These are phyloP conservation scores for Branchinecta lindahli DNA, from an alignment of 1,140 invertebrate genomes.

Conservation along the genomic window DNA sequence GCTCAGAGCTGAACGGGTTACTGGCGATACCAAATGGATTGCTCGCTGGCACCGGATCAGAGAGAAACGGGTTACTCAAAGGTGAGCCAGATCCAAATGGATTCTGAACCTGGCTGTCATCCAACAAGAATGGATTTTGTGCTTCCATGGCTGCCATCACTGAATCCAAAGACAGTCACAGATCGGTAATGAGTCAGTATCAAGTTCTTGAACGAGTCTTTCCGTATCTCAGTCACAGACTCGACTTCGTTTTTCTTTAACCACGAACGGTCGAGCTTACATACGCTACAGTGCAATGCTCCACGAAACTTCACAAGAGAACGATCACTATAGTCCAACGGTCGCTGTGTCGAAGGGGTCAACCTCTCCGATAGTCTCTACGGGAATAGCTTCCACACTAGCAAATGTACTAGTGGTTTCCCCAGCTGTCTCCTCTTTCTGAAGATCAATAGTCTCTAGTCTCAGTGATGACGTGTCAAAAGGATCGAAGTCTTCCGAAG, in stretches of 20 bases:
- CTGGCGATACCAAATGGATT: not conserved
- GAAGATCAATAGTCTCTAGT: constrained; percentile 43
- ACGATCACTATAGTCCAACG: constrained; percentile 35
- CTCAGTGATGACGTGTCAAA: constrained; percentile 59
- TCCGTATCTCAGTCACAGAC: too few relatives aligned
- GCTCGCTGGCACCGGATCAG: not conserved
- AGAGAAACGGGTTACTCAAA: not conserved
- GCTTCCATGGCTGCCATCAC: not conserved
- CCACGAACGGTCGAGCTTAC: too few relatives aligned
- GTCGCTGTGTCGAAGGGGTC: constrained; percentile 74
- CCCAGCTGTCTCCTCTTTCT: not conserved
- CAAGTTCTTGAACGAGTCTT: too few relatives aligned
- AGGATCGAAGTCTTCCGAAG: constrained; percentile 45
- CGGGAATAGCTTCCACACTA: constrained; percentile 19
- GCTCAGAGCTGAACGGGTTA: not conserved
- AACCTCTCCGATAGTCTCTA: constrained; percentile 38
- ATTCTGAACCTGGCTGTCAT: not conserved
- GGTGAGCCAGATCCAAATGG: not conserved
- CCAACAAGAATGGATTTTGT: not conserved
- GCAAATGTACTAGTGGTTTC: too few relatives aligned
- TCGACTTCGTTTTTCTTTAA: too few relatives aligned
- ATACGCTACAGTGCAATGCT: too few relatives aligned
- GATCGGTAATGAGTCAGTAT: too few relatives aligned
- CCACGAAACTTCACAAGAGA: not conserved
- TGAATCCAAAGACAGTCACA: too few relatives aligned